These are phyloP conservation scores for Micromussa lordhowensis DNA, from an alignment of 92 coral and sea anemone genomes.

Conservation along the genomic window DNA sequence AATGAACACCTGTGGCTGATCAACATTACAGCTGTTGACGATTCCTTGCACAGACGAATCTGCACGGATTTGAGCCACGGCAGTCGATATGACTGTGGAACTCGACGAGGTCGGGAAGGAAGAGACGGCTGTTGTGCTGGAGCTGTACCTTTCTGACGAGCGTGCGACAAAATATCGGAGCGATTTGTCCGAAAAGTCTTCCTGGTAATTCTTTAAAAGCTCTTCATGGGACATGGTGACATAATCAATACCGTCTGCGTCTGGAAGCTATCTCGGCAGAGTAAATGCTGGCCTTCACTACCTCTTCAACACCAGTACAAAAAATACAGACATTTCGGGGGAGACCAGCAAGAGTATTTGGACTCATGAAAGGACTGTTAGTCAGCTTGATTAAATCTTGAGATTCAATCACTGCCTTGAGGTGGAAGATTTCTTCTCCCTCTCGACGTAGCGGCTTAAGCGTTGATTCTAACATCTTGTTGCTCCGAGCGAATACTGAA, in stretches of 20 bases:
- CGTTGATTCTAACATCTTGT: constrained; percentile 55
- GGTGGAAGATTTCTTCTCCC: too few species aligned
- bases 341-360: constrained; percentile 50
- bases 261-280: constrained; percentile 51
- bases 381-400: too few species aligned
- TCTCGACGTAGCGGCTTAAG: constrained; percentile 26
- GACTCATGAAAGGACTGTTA: too few species aligned
- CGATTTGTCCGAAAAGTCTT: constrained; percentile 42
- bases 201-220: constrained; percentile 57
- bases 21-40: constrained; percentile 42
- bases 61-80: too few species aligned
- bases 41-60: too few species aligned
- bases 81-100: not conserved
- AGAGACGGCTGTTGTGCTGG: not conserved
- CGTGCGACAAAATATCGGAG: too few species aligned
- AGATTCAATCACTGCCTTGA: too few species aligned
- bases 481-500: constrained; percentile 27
- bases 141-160: constrained; percentile 30
- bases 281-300: too few species aligned
- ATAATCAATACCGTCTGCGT: constrained; percentile 53
- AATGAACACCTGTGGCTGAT: constrained; percentile 34
- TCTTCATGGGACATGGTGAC: constrained; percentile 58
- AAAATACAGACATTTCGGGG: constrained; percentile 49
- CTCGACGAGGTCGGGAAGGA: too few species aligned
- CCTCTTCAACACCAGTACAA: constrained; percentile 64